Evolutionary conservation across 2,888 invertebrate species (phyloP), one percentile per base, ranked within the genome.

Genomic region (Drosophila demipolita): DNA sequence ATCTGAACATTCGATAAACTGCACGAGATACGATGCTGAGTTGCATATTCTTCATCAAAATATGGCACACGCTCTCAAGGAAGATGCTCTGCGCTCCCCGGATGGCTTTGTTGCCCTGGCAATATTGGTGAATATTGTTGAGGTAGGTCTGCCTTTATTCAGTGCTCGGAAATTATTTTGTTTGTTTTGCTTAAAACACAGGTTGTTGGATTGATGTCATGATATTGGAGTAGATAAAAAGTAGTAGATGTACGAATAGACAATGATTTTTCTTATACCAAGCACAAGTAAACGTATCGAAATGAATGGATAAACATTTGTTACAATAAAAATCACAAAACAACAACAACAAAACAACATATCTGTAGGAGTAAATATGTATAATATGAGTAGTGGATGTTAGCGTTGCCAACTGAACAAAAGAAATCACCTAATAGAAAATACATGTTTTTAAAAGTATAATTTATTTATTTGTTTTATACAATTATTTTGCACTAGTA

Each of bases 21-120:
- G 20, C 0, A 3, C 11, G 2, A 78, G 73, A 7, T 81, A 55
- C 33, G 87, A 89, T 52, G 87, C 59, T 0, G 85, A 86, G 35
- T 0, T 86, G 17, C 90, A 86, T 29, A 80, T 90, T 48, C 53
- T 86, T 32, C 85, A 90, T 62, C 89, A 74, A 48, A 89, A 89
- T 23, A 29, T 32, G 20, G 48, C 66, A 17, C 89, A 87, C 42
- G 3, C 35, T 3, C 35, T n/a, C 15, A 61, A 60, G 12, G 29
- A 64, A 2, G 75, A 80, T 11, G 85, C 85, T 0, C 9, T 73
- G 3, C 9, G 17, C 3, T 45, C 54, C 36, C 29, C 42, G 7
- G 87, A 85, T 62, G 90, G 89, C 0, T 88, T 80, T 54, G 83
- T 83, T 3, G 87, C 89, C 7, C 23, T 85, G 52, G 87, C 69